Conservation (phyloP, 2,888 invertebrate genomes). For the Steinernema hermaphroditum region DNA sequence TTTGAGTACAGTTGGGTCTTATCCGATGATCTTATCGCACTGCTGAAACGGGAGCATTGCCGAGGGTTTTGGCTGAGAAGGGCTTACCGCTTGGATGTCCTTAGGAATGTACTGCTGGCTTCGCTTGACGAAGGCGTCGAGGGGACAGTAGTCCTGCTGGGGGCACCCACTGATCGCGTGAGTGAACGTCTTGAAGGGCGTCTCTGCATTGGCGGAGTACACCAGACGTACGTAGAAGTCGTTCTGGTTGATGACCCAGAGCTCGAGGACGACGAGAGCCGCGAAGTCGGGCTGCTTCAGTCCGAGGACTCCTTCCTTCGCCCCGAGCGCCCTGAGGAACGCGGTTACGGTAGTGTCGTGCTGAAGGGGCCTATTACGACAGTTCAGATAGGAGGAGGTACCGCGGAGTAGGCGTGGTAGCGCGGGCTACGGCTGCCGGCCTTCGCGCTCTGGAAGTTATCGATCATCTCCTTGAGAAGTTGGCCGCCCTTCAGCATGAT, state of each 20-base stretch:
- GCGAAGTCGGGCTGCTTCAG: constrained; percentile 32
- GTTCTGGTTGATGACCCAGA: constrained; percentile 31
- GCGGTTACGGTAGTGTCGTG: background rate
- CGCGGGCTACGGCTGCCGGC: background rate
- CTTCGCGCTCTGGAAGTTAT: constrained; percentile 30
- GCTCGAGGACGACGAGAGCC: constrained; percentile 25
- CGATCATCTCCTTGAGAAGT: constrained; percentile 37
- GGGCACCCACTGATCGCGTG: background rate
- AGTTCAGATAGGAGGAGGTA: background rate
- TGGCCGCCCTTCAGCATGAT: constrained; percentile 35
- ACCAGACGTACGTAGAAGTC: constrained; percentile 29
- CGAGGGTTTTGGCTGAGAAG: too few relatives aligned
- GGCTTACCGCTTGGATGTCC: too few relatives aligned
- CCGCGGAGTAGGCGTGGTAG: constrained; percentile 37
- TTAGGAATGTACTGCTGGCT: too few relatives aligned
- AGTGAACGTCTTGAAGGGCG: background rate
- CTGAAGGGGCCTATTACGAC: background rate
- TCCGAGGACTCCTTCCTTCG: constrained; percentile 25
- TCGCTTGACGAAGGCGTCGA: too few relatives aligned
- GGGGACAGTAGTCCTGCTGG: too few relatives aligned
- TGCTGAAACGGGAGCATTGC: too few relatives aligned
- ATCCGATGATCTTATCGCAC: too few relatives aligned
- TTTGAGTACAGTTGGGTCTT: background rate
- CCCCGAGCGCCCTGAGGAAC: constrained; percentile 6
- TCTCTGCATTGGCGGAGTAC: background rate